These are phyloP conservation scores for Siderastrea siderea DNA, from an alignment of 92 coral and sea anemone species.

Conservation along the genomic window DNA sequence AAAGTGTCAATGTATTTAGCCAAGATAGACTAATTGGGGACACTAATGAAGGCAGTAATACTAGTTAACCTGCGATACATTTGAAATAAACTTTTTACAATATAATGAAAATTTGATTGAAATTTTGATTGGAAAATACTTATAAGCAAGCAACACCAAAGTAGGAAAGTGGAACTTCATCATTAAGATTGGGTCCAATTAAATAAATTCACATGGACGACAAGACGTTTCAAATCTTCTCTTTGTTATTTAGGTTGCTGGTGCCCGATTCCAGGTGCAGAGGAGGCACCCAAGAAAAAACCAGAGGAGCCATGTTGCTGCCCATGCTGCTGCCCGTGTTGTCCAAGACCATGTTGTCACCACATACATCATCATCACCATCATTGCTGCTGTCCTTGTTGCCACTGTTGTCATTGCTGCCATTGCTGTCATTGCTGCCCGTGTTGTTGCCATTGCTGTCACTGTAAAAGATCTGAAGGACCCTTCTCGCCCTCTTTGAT, in stretches of 20 bases:
- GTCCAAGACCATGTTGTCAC: conserved; percentile 49
- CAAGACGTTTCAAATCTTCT: neutral
- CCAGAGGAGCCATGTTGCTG: conserved; percentile 56
- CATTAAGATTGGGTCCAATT: neutral
- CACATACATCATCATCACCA: conserved; percentile 50
- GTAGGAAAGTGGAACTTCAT: neutral
- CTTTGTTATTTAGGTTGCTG: conserved; percentile 33
- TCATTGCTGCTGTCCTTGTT: conserved; percentile 43
- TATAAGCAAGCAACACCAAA: too few relatives aligned
- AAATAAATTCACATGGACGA: neutral
- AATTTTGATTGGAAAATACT: too few relatives aligned
- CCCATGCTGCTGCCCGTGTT: conserved; percentile 50
- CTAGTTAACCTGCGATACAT: too few relatives aligned
- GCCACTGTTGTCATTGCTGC: conserved; percentile 38
- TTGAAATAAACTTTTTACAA: too few relatives aligned
- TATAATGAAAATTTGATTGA: too few relatives aligned
- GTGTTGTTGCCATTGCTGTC: conserved; percentile 47
- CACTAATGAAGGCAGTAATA: too few relatives aligned
- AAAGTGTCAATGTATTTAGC: too few relatives aligned
- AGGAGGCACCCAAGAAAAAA: conserved; percentile 34
- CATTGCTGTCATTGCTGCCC: conserved; percentile 33
- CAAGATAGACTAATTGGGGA: too few relatives aligned
- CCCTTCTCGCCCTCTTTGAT: neutral
- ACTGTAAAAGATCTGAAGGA: conserved; percentile 37
- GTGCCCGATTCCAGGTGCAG: conserved; percentile 49